Base-by-base conservation (phyloP, 23 tunicate genomes). In the Corella eumyota region DNA sequence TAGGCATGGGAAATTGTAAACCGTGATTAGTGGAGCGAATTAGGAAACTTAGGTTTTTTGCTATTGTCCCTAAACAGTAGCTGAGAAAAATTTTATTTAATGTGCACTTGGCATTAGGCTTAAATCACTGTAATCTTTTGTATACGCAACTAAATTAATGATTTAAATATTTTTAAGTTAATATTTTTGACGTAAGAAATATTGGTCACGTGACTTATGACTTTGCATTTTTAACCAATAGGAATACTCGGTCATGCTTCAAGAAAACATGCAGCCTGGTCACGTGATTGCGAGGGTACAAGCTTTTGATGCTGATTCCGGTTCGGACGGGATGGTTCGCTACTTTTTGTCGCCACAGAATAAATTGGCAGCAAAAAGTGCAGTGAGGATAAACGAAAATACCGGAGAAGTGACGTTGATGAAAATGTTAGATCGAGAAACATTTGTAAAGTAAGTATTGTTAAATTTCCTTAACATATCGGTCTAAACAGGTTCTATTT, bases 371-470 rank as follows among this genome's bases (percentile, higher is more conserved):
- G 56, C 61, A 22, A 30, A 32, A 0, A 9, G 62, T n/a, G 6
- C 70, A 34, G 34, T 79, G 32, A 4, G 32, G 3, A 55, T 79
- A 0, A 56, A 79, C 35, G 30, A 62, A 22, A 30, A 25, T 17
- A 70, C 76, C 6, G 87, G 87, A 17, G 77, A 69, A 32, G 58
- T 79, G 27, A 54, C 76, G 66, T 45, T 79, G 65, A 62, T 5
- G 1, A 36, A 54, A 35, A 20, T 29, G 4, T 45, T 79, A 36
- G 87, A 79, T 50, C 52, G 87, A 33, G 77, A 79, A 71, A 25
- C 50, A 22, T 32, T 45, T 21, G 75, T 70, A 50, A 57, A 64
- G 87, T 79, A 62, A 61, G 69, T 26, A 3, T 25, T 31, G 55
- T 56, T 45, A 45, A 26, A 17, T 20, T 19, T 0, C 65, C 0